Percentiles rank a stretch among this genome's conserved stretches.
phyloP scores from a whole-genome alignment of 23 tunicate genomes.

The Styela clava region DNA sequence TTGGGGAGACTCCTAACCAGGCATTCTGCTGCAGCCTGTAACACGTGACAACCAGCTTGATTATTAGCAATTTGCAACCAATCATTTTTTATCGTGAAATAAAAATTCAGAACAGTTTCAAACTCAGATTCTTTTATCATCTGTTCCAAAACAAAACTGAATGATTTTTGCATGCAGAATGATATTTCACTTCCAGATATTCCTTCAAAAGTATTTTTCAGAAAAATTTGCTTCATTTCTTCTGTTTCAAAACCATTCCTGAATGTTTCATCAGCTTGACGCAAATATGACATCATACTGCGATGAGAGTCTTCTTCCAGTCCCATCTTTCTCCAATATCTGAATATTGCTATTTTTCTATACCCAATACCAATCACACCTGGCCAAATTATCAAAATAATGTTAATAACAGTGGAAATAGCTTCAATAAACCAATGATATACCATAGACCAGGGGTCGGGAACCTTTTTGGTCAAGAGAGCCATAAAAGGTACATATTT shows the following conservation, averaged over 20 bases:
- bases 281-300: conserved; percentile 37
- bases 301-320: background rate
- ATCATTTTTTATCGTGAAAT: conserved; percentile 23
- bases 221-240: conserved; percentile 60
- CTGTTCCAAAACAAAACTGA: conserved; percentile 61
- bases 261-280: conserved; percentile 76
- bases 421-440: too few relatives aligned
- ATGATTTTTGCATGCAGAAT: conserved; percentile 53
- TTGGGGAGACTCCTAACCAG: background rate
- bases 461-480: too few relatives aligned
- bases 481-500: too few relatives aligned
- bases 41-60: conserved; percentile 28
- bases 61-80: conserved; percentile 8
- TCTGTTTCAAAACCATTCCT: conserved; percentile 73
- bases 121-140: conserved; percentile 43
- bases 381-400: too few relatives aligned
- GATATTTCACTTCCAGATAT: conserved; percentile 40
- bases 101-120: conserved; percentile 32
- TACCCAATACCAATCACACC: too few relatives aligned
- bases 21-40: background rate
- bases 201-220: conserved; percentile 65
- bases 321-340: background rate
- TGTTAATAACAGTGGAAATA: too few relatives aligned
- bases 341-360: too few relatives aligned
- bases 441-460: too few relatives aligned